phyloP scores from a whole-genome alignment of 1,140 invertebrate genomes.

The Riptortus pedestris region DNA sequence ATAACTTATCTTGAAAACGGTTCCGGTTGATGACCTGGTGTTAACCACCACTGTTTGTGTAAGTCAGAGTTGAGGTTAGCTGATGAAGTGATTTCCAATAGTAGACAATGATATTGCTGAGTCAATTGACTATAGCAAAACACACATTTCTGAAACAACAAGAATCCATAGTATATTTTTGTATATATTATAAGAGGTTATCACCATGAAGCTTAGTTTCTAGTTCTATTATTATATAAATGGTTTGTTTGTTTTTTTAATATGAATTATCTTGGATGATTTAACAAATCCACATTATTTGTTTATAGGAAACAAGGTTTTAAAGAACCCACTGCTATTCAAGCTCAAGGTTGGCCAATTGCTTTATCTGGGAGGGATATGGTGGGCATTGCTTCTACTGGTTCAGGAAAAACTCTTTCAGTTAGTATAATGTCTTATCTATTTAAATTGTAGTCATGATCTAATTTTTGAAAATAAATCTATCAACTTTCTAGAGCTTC shows the following conservation, averaged over 20 bases:
- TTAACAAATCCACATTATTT: no score
- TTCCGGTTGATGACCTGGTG: no score
- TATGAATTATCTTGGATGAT: no score
- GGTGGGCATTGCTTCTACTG: slow-evolving; percentile 91
- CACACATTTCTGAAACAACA: no score
- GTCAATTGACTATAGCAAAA: no score
- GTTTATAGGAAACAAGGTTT: slow-evolving; percentile 45
- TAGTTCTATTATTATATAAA: neutral
- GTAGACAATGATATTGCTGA: no score
- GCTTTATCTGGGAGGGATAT: slow-evolving; percentile 82
- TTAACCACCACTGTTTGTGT: no score
- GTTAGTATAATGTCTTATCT: slow-evolving; percentile 26
- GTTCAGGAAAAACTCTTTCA: slow-evolving; percentile 80
- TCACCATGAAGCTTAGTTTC: neutral
- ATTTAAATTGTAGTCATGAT: slow-evolving; percentile 4
- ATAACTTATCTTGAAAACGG: no score
- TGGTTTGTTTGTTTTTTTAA: neutral
- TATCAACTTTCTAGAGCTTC: neutral
- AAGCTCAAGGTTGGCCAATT: slow-evolving; percentile 85
- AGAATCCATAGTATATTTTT: no score
- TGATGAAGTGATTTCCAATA: no score
- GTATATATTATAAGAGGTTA: no score
- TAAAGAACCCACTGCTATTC: slow-evolving; percentile 74
- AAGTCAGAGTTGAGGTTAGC: no score
- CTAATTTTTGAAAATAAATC: neutral